Percentiles rank a stretch among this genome's conserved stretches.
These are phyloP conservation scores for Danio albolineatus DNA, from an alignment of 2,797 vertebrate genomes.

Conservation along the genomic window DNA sequence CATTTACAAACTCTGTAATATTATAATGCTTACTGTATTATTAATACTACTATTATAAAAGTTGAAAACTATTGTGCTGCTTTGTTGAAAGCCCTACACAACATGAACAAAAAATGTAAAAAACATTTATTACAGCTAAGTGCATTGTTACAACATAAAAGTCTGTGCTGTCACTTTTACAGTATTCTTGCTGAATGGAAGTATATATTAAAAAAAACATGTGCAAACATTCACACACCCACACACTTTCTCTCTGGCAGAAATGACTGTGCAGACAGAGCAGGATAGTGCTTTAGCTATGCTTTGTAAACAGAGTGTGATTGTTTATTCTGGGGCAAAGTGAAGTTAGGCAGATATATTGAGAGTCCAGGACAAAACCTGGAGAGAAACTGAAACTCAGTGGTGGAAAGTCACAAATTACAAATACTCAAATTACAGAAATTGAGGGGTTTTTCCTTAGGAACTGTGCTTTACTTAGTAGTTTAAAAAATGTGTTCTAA, in stretches of 20 bases:
- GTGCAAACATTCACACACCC: background rate
- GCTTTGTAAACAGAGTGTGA: constrained; percentile 28
- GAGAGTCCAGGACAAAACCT: background rate
- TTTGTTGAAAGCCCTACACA: background rate
- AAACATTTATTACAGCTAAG: background rate
- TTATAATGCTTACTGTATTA: too few relatives aligned
- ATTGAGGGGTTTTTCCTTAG: too few relatives aligned
- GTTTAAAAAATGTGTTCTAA: too few relatives aligned
- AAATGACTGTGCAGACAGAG: constrained; percentile 17
- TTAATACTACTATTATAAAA: background rate
- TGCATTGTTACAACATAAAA: background rate
- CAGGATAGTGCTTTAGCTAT: constrained; percentile 9
- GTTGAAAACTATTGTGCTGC: background rate
- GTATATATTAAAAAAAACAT: background rate
- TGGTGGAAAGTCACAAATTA: too few relatives aligned
- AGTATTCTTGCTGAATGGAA: background rate
- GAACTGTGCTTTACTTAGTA: too few relatives aligned
- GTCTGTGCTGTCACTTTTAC: background rate
- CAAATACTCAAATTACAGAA: too few relatives aligned
- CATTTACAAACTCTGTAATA: too few relatives aligned
- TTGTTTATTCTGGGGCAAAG: constrained; percentile 29
- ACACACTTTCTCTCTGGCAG: background rate
- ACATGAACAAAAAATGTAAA: background rate
- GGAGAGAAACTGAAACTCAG: constrained; percentile 16
- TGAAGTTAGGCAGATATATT: constrained; percentile 17